Percentiles rank a stretch among this genome's conserved stretches.
These are phyloP conservation scores for Quiscalus mexicanus DNA, from an alignment of 2,113 vertebrate genomes.

Conservation along the genomic window DNA sequence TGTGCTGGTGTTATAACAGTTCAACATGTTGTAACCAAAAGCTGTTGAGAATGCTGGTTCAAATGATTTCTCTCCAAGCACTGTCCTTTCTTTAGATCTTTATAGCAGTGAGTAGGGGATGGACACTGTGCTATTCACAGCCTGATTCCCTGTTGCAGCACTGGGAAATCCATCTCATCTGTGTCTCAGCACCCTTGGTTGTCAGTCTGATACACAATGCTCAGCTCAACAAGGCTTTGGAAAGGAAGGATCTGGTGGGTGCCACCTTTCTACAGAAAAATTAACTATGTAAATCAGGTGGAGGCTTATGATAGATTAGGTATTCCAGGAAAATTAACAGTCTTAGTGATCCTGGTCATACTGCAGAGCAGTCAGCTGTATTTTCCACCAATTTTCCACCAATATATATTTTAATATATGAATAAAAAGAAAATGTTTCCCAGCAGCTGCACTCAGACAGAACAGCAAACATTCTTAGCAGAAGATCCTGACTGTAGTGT, in stretches of 20 bases:
- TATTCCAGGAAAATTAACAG: background rate
- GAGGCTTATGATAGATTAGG: background rate
- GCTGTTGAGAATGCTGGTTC: background rate
- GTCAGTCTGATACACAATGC: background rate
- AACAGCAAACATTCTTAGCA: background rate
- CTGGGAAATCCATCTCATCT: background rate
- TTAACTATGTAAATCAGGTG: background rate
- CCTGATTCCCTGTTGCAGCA: background rate
- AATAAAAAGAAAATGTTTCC: background rate
- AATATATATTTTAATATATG: background rate
- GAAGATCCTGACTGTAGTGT: background rate
- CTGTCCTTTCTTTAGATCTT: background rate
- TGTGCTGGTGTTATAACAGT: constrained; percentile 17
- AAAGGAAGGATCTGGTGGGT: background rate
- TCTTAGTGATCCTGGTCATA: background rate
- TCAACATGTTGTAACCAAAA: background rate
- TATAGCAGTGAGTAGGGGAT: background rate
- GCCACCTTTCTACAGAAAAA: background rate
- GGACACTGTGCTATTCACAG: background rate
- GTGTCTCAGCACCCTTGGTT: background rate
- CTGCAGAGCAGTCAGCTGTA: background rate
- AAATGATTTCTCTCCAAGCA: background rate
- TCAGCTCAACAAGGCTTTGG: background rate
- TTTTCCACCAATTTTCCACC: background rate
- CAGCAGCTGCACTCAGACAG: background rate